Conservation (phyloP, 2,888 invertebrate genomes). For the Drosophila rubida region DNA sequence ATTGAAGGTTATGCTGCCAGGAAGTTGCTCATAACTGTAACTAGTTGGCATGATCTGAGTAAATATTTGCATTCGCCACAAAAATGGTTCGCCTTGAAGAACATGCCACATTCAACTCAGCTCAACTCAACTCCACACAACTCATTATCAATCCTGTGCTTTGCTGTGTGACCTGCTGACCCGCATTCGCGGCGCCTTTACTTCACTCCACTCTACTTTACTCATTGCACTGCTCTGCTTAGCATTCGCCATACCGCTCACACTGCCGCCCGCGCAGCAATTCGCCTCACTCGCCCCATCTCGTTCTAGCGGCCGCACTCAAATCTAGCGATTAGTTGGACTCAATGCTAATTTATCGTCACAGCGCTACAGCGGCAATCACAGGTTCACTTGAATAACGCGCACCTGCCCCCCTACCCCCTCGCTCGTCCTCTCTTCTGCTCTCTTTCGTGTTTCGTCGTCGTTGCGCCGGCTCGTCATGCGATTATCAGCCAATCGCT, state of each 20-base stretch:
- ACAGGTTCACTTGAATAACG: conserved; percentile 61
- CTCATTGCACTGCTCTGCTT: conserved; percentile 1
- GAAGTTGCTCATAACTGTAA: conserved; percentile 58
- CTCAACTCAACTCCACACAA: neutral
- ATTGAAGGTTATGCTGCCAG: conserved; percentile 63
- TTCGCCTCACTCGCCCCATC: conserved; percentile 1
- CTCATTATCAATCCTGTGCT: conserved; percentile 40
- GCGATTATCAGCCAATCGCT: conserved; percentile 79
- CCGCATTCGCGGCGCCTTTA: conserved; percentile 45
- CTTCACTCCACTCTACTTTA: conserved; percentile 11
- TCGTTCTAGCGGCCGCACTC: conserved; percentile 5
- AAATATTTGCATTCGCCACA: neutral
- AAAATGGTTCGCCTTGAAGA: conserved; percentile 47
- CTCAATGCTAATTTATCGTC: conserved; percentile 77
- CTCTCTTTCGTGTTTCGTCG: conserved; percentile 12
- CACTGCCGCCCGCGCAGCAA: neutral
- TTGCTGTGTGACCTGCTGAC: conserved; percentile 54
- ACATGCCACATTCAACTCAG: conserved; percentile 33
- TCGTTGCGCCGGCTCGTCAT: conserved; percentile 59
- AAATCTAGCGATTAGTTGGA: conserved; percentile 27
- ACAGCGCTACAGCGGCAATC: conserved; percentile 62
- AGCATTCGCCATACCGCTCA: conserved; percentile 1
- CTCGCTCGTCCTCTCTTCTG: neutral
- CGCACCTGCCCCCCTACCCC: conserved; percentile 2
- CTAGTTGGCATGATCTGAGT: conserved; percentile 27